Evolutionary conservation across 2,797 vertebrate genomes (phyloP).

Genomic region (Bufotes viridis): DNA sequence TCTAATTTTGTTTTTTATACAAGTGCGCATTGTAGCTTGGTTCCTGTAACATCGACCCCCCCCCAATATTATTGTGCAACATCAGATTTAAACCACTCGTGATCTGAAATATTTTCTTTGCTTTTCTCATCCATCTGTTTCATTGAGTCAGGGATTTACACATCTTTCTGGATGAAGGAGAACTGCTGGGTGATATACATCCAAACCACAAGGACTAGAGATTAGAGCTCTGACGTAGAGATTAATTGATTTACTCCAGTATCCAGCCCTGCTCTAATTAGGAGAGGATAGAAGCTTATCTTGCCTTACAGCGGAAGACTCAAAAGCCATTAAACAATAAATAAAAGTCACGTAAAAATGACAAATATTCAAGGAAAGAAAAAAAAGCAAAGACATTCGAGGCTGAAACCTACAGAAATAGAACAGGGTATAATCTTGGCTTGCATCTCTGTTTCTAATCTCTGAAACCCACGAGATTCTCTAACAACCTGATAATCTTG

Average conservation of each 20-base stretch:
- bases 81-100: neutral
- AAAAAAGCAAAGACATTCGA: neutral
- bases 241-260: constrained; percentile 48
- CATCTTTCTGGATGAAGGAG: constrained; percentile 4
- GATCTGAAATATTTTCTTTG: neutral
- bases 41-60: neutral
- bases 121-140: neutral
- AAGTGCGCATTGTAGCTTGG: neutral
- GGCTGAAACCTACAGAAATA: neutral
- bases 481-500: constrained; percentile 55
- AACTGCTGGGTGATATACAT: constrained; percentile 21
- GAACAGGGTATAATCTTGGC: neutral
- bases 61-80: neutral
- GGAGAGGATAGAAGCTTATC: constrained; percentile 44
- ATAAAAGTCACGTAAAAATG: neutral
- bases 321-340: constrained; percentile 44
- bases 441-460: constrained; percentile 11
- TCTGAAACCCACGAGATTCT: constrained; percentile 33
- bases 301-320: constrained; percentile 50
- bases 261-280: constrained; percentile 45
- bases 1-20: too few species aligned
- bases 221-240: constrained; percentile 52
- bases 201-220: constrained; percentile 23
- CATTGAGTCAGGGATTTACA: constrained; percentile 14
- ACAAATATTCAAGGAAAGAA: constrained; percentile 6